phyloP scores from a whole-genome alignment of 2,797 vertebrate genomes.

The Thamnophis elegans region DNA sequence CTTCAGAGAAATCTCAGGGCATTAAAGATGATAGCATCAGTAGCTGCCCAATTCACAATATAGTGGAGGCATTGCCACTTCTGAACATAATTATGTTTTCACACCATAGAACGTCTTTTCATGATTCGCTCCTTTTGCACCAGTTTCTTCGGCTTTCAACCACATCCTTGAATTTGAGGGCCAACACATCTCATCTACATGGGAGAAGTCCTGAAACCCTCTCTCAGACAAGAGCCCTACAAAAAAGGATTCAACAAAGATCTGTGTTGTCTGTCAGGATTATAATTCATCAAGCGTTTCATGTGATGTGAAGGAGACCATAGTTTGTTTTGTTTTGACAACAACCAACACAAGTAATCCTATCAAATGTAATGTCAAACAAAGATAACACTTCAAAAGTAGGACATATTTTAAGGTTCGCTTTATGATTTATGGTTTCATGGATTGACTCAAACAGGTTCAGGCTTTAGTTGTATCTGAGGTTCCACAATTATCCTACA shows the following conservation, averaged over 20 bases:
- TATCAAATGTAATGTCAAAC: neutral
- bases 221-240: neutral
- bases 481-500: slow-evolving; percentile 49
- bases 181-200: neutral
- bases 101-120: neutral
- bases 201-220: neutral
- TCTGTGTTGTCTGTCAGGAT: neutral
- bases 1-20: neutral
- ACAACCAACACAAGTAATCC: neutral
- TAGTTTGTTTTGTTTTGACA: neutral
- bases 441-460: neutral
- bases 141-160: neutral
- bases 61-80: neutral
- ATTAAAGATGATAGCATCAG: neutral
- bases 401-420: neutral
- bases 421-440: neutral
- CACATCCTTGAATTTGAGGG: neutral
- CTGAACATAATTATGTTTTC: neutral
- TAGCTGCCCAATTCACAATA: neutral
- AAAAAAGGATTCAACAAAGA: neutral
- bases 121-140: neutral
- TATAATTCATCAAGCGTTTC: neutral
- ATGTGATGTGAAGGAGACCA: neutral
- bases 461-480: neutral
- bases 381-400: neutral